Percentiles rank a stretch among this genome's conserved stretches.
Evolutionary conservation across 2,888 invertebrate genomes (phyloP).

Genomic region (Rhaphigaster nebulosa): DNA sequence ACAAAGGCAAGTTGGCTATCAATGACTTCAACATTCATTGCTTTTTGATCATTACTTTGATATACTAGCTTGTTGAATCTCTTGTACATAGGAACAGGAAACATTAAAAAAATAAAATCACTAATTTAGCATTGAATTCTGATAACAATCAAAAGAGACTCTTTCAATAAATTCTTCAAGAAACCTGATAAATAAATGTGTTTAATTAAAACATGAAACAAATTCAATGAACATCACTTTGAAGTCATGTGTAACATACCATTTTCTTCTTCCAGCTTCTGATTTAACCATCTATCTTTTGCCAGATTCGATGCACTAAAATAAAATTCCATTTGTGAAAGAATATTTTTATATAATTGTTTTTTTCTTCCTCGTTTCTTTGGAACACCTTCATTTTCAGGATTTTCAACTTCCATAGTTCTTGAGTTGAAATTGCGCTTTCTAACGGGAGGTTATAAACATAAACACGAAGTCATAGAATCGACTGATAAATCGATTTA

Average conservation of each 20-base stretch:
- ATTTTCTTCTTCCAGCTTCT: constrained; percentile 78
- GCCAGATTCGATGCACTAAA: constrained; percentile 92
- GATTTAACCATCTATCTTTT: constrained; percentile 88
- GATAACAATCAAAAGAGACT: not conserved
- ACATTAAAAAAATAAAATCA: not conserved
- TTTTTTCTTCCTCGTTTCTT: constrained; percentile 78
- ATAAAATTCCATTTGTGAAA: constrained; percentile 95
- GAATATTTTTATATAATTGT: constrained; percentile 79
- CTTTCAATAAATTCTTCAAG: not conserved
- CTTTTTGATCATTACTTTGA: too few species aligned
- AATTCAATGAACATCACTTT: not conserved
- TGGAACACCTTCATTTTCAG: constrained; percentile 34
- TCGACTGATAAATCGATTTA: not conserved
- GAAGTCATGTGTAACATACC: constrained; percentile 70
- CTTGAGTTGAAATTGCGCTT: not conserved
- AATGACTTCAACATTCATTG: too few species aligned
- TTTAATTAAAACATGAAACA: not conserved
- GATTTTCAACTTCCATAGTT: not conserved
- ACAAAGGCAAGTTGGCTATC: too few species aligned
- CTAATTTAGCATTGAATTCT: not conserved
- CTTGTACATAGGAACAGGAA: not conserved
- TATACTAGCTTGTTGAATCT: too few species aligned
- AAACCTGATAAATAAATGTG: not conserved
- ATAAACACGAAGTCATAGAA: not conserved
- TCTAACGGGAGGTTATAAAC: not conserved